Evolutionary conservation across 2,888 invertebrate species (phyloP), one percentile per base, ranked within the genome.

Genomic region (Calameuta filiformis): DNA sequence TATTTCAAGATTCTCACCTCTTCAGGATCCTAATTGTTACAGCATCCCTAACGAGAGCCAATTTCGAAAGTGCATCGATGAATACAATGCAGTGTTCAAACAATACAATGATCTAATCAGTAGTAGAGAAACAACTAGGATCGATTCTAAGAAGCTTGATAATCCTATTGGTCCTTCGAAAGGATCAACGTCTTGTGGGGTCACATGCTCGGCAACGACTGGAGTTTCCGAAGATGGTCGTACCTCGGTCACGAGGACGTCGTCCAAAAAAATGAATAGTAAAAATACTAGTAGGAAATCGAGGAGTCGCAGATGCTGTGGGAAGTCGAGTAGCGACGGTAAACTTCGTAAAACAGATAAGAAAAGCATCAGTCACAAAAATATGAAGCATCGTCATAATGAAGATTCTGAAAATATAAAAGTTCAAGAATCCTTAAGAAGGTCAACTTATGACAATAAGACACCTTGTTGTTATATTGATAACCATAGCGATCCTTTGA

Each of bases 41-140:
- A 35, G 37, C 15, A 40, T 31, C 30, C 4, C 23, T 12, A 74
- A 35, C 12, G 74, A 74, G 56, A n/a, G 9, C 12, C 40, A 74
- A 74, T n/a, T 35, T n/a, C 74, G 35, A 56, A 74, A 74, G 68
- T 34, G 75, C 30, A 68, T 75, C 35, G 75, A 75, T 6, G 75
- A 75, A 35, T 75, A 75, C 33, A 35, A 75, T 35, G 75, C 75
- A 34, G 31, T 75, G n/a, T 75, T 68, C 68, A 75, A 75, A 12
- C 68, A 68, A 75, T 75, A 68, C 33, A 68, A 74, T 31, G 35
- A 74, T 6, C 15, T 74, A 30, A 35, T 35, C 37, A 23, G 56
- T 56, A 56, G 56, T 9, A 56, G 56, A 23, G 56, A 56, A 23
- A 56, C 56, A 56, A 56, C 56, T 56, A 56, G 56, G 56, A 56